Base-by-base conservation (phyloP, 2,888 invertebrate genomes). In the Augochlorella aurata region DNA sequence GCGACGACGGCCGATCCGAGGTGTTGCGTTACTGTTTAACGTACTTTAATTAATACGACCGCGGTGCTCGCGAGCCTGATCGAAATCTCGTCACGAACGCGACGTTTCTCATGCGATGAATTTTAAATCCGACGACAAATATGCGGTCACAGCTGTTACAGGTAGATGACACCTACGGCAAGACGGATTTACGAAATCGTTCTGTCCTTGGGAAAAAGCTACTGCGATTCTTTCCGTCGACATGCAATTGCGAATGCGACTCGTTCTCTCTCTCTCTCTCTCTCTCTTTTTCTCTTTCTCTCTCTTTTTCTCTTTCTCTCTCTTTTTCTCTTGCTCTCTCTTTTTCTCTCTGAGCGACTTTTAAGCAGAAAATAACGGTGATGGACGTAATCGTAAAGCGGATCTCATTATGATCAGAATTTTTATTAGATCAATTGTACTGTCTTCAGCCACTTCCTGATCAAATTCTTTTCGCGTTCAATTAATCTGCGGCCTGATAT, bases 41-140 rank as follows among this genome's bases (percentile, higher is more conserved):
- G 80, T 63, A 58, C 61, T 54, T 80, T 81, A 81, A 81, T 81
- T 81, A 81, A 85, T 84, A 81, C 82, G 50, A 63, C 47, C 79
- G 75, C 69, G 81, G 78, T 75, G 87, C 74, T 70, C 77, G 67
- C 24, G 38, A 61, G 66, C 50, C 69, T 52, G 83, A 83, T 83
- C 82, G 86, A 86, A 83, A 85, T 85, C 85, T 86, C 72, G 85
- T 83, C 83, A 83, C 83, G 83, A 83, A 83, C 75, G 52, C 78
- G 63, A 9, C 68, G 71, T 79, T 79, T 58, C 71, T 72, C 79
- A 80, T 84, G 84, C 84, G 76, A 85, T 79, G 83, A 81, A 85
- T 87, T 83, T 85, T 87, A 87, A 87, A 87, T 69, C 81, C 74
- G 75, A 74, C 66, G 84, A 81, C 78, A 79, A 81, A 82, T 82